Conservation (phyloP, 1,140 invertebrate species). For the Parasteatoda tepidariorum region DNA sequence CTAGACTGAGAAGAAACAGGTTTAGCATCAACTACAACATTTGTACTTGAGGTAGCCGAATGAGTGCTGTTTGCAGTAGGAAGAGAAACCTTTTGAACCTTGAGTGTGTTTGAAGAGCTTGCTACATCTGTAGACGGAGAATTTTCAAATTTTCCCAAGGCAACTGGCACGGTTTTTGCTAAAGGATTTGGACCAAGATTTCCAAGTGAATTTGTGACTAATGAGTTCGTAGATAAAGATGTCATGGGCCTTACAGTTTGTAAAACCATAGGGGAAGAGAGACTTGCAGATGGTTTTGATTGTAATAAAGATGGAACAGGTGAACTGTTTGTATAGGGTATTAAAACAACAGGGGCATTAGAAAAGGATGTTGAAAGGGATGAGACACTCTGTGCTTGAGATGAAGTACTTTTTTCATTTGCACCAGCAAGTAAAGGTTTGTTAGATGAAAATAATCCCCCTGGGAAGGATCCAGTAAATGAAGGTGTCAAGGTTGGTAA, state of each 20-base stretch:
- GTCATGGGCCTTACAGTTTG: background rate
- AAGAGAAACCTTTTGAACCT: background rate
- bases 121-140: conserved; percentile 20
- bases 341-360: background rate
- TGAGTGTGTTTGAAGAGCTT: conserved; percentile 12
- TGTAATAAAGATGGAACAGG: background rate
- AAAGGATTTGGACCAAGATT: background rate
- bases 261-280: background rate
- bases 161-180: background rate
- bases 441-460: background rate
- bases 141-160: background rate
- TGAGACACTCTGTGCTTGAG: no score
- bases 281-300: background rate
- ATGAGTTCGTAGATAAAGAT: background rate
- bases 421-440: background rate
- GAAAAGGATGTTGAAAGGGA: background rate
- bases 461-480: background rate
- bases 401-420: no score
- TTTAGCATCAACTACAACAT: background rate
- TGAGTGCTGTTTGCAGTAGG: background rate
- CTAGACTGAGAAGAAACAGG: background rate
- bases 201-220: background rate
- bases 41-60: background rate
- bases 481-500: background rate
- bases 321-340: background rate